Evolutionary conservation across 2,888 invertebrate species (phyloP).

Genomic region (Coremacera marginata): DNA sequence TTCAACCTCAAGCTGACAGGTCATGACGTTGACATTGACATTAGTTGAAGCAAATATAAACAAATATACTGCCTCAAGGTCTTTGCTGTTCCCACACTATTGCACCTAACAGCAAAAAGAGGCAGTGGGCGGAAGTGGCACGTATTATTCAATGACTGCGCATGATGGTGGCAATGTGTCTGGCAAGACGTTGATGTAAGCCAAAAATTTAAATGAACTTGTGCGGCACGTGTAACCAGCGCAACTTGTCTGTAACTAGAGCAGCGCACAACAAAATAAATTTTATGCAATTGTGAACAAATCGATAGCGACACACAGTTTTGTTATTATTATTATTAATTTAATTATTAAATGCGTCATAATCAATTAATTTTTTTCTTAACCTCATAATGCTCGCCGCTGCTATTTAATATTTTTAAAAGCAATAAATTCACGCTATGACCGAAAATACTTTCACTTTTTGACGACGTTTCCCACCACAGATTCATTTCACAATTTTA

Average conservation of each 20-base stretch:
- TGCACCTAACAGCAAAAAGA: too few relatives aligned
- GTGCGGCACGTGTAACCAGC: too few relatives aligned
- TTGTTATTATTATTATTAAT: not conserved
- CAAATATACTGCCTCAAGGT: not conserved
- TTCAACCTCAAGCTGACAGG: too few relatives aligned
- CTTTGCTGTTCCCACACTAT: not conserved
- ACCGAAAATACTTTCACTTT: slow-evolving; percentile 10
- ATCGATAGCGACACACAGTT: too few relatives aligned
- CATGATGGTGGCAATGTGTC: not conserved
- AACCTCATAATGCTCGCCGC: slow-evolving; percentile 21
- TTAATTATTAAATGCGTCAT: not conserved
- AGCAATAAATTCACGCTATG: slow-evolving; percentile 7
- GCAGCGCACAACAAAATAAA: too few relatives aligned
- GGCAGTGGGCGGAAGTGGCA: not conserved
- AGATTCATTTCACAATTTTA: slow-evolving; percentile 13
- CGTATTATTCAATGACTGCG: not conserved
- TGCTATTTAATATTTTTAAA: slow-evolving; percentile 22
- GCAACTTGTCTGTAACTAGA: too few relatives aligned
- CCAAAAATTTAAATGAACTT: too few relatives aligned
- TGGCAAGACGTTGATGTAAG: too few relatives aligned
- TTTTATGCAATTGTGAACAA: too few relatives aligned
- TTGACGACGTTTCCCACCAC: slow-evolving; percentile 3
- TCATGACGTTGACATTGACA: not conserved
- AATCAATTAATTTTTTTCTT: not conserved
- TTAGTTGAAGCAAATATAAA: not conserved